Evolutionary conservation across 2,797 vertebrate genomes (phyloP), one percentile per base, ranked within the genome.

Genomic region (Okamejei kenojei): DNA sequence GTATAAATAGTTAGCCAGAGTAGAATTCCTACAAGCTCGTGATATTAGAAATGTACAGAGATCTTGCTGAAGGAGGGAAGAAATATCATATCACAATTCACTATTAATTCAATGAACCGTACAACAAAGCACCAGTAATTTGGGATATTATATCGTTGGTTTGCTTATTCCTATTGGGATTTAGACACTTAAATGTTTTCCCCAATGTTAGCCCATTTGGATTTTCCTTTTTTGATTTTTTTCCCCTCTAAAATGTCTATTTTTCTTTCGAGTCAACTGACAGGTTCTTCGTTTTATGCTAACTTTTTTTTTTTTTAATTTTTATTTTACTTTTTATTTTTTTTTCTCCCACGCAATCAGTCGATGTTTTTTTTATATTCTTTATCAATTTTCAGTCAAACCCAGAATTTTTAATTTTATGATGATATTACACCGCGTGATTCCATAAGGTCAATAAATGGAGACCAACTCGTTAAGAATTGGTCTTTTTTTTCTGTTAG

Each of bases 41-140:
- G 98, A 99, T 96, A 99, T 99, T 95, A 99, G 97, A 94, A 99
- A 99, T 0, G 98, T 99, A 93, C 99, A 99, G 92, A 99, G 96
- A 94, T 99, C 99, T 96, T 99, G 98, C 98, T 99, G 94, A 93
- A 95, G 93, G 93, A 61, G 93, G 9, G 94, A 93, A 94, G 0
- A 95, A 92, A 95, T 29, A 93, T 93, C 13, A 79, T 63, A 54
- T 54, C 76, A 74, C 17, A 29, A 65, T 38, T 73, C 26, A 58
- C 11, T 45, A 93, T 26, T 93, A 93, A 93, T 77, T 93, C 58
- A 77, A 63, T n/a, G 58, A 65, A 88, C 8, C 35, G 7, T 35
- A 32, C 21, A 8, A 35, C n/a, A 63, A 68, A 88, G 7, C 7
- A 68, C 29, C 68, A 32, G 21, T n/a, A 35, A 68, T 68, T 68